Evolutionary conservation across 2,888 invertebrate genomes (phyloP), one percentile per base, ranked within the genome.

Genomic region (Plusia festucae): DNA sequence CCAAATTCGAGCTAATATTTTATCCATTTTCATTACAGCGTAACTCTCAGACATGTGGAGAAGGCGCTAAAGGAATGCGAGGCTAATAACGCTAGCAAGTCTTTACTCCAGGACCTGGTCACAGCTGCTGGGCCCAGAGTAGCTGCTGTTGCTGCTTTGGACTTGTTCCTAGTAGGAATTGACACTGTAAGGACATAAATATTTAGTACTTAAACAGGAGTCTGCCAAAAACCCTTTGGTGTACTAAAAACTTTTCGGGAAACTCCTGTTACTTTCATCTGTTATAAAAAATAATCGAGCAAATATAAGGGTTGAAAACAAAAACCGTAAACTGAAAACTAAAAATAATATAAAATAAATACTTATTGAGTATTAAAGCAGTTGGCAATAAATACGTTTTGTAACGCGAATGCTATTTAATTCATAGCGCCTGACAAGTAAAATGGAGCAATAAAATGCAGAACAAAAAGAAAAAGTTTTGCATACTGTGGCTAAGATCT

Each of bases 111-210:
- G 84, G 95, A 96, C 79, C 91, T 97, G 65, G 92, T 97, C 54
- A 90, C 95, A 0, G 95, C 96, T 13, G 94, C 94, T 0, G 96
- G 97, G 11, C 93, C 96, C 0, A 95, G 96, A 80, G 96, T 96
- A 0, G 96, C 97, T 0, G 95, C 96, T n/a, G 96, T 97, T 44
- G 96, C 97, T 4, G 96, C 97, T 0, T 88, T 97, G 5, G 97
- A 98, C 76, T 95, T 98, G 88, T 97, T 97, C 85, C 91, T 97
- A 9, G 98, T 98, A 34, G 97, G 97, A n/a, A 96, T 98, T 53
- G 97, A 97, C 79, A 97, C 98, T 82, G 97, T 97, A 86, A 85
- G 91, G 82, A 32, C 20, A 5, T 0, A 9, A 15, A 2, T 24
- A 9, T 30, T 30, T 9, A 9, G 9, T 9, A 9, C 9, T 9